Conservation (phyloP, 2,888 invertebrate species). For the Eumerus sabulonum region DNA sequence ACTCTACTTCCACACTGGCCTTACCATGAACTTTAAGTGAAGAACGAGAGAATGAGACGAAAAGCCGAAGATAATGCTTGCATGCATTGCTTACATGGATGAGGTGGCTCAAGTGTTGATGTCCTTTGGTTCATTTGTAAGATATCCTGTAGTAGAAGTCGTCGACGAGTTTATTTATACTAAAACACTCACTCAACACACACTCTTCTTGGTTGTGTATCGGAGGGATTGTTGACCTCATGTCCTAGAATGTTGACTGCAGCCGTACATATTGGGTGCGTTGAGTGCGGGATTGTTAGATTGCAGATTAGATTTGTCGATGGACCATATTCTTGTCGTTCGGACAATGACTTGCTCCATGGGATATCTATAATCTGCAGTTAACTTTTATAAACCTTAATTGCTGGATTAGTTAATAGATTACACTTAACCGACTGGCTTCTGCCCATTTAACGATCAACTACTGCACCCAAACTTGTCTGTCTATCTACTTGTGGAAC, state of each 20-base stretch:
- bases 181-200: slow-evolving; percentile 24
- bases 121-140: slow-evolving; percentile 52
- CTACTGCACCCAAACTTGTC: no score
- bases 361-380: background rate
- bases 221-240: slow-evolving; percentile 61
- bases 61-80: slow-evolving; percentile 27
- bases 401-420: slow-evolving; percentile 7
- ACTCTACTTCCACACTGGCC: slow-evolving; percentile 13
- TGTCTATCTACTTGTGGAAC: no score
- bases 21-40: slow-evolving; percentile 61
- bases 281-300: slow-evolving; percentile 46
- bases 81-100: slow-evolving; percentile 24
- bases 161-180: slow-evolving; percentile 42
- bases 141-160: slow-evolving; percentile 1
- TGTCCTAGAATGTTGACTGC: slow-evolving; percentile 49
- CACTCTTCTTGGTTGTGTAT: slow-evolving; percentile 11
- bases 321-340: no score
- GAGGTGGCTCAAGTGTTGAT: slow-evolving; percentile 42
- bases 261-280: background rate
- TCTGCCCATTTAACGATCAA: no score
- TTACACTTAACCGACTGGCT: background rate
- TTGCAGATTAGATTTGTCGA: slow-evolving; percentile 42
- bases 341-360: no score
- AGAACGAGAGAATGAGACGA: background rate
- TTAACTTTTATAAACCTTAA: slow-evolving; percentile 11